Percentiles rank a stretch among this genome's conserved stretches.
Conservation (phyloP, 2,888 invertebrate genomes). For the Metallyticus violacea region DNA sequence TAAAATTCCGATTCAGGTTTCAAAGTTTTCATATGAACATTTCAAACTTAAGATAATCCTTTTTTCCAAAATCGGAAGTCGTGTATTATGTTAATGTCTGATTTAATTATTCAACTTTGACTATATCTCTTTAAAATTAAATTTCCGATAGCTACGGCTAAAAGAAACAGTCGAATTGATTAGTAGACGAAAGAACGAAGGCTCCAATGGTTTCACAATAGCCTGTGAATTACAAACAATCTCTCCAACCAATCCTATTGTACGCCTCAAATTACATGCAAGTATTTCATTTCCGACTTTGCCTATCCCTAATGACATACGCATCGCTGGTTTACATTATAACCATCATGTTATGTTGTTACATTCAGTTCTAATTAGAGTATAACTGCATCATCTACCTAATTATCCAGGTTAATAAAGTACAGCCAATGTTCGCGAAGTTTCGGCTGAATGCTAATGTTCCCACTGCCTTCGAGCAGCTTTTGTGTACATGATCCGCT, state of each 20-base stretch:
- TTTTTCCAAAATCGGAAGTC: no score
- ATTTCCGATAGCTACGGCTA: no score
- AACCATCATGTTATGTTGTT: not conserved
- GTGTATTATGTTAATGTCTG: no score
- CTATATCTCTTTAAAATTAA: no score
- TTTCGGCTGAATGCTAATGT: not conserved
- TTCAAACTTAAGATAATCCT: no score
- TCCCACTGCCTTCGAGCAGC: not conserved
- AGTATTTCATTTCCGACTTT: not conserved
- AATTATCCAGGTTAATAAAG: slow-evolving; percentile 22
- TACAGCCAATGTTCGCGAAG: not conserved
- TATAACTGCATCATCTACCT: slow-evolving; percentile 14
- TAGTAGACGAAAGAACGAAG: no score
- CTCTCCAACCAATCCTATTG: not conserved
- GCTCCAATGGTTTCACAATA: no score
- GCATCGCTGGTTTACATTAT: not conserved
- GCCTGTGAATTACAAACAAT: not conserved
- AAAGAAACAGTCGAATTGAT: no score
- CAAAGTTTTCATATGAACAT: no score
- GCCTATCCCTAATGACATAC: not conserved
- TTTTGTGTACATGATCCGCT: not conserved
- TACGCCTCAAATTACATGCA: not conserved
- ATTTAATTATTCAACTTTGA: no score
- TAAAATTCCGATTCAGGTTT: no score
- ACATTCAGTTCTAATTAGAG: slow-evolving; percentile 11